Conservation (phyloP, 2,888 invertebrate species). For the Tachina lurida region DNA sequence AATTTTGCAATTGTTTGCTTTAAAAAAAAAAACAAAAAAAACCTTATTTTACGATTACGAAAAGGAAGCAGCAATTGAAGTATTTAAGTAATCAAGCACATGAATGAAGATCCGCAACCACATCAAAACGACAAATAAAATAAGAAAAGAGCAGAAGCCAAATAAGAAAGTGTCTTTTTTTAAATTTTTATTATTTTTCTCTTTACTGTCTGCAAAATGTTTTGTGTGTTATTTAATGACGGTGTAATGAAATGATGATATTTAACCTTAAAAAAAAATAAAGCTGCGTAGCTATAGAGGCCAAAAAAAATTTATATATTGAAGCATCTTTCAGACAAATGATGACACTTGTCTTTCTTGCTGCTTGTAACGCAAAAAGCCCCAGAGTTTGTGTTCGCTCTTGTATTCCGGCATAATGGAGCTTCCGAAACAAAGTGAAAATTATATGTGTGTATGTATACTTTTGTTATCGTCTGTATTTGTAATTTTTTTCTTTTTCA, state of each 20-base stretch:
- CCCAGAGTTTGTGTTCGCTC: no score
- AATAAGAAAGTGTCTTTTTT: slow-evolving; percentile 66
- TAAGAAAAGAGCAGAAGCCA: slow-evolving; percentile 67
- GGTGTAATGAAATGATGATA: slow-evolving; percentile 55
- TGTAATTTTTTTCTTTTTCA: neutral
- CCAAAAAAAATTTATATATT: slow-evolving; percentile 21
- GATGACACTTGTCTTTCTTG: slow-evolving; percentile 51
- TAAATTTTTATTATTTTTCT: neutral
- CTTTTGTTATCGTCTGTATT: slow-evolving; percentile 25
- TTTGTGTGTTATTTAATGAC: slow-evolving; percentile 18
- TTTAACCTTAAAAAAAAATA: slow-evolving; percentile 60
- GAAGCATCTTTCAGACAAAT: slow-evolving; percentile 58
- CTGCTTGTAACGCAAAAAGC: slow-evolving; percentile 3
- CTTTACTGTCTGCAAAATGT: neutral
- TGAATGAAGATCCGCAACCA: slow-evolving; percentile 49
- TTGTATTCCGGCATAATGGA: slow-evolving; percentile 27
- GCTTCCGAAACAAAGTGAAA: slow-evolving; percentile 63
- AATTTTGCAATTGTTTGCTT: slow-evolving; percentile 69
- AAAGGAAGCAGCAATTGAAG: slow-evolving; percentile 59
- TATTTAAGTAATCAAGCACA: slow-evolving; percentile 61
- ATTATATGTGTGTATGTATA: slow-evolving; percentile 23
- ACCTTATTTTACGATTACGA: slow-evolving; percentile 42
- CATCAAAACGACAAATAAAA: slow-evolving; percentile 23
- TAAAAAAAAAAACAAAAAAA: slow-evolving; percentile 39
- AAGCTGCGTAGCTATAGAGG: neutral